A percentile compares a stretch with the other conserved stretches of the same genome.
These are phyloP conservation scores for Desmophyllum pertusum DNA, from an alignment of 92 coral and sea anemone genomes.

Conservation along the genomic window DNA sequence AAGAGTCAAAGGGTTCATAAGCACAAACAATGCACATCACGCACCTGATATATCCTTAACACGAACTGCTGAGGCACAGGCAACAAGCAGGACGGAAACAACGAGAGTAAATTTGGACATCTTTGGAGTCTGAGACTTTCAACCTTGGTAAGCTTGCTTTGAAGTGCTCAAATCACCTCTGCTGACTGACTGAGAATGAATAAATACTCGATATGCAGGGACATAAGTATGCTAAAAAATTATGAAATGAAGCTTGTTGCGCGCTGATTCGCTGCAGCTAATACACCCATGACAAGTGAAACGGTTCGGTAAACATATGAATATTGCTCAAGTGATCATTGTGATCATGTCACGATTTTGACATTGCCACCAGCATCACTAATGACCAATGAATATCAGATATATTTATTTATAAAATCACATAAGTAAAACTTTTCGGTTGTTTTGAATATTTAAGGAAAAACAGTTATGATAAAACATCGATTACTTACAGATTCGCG, in stretches of 20 bases:
- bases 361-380: too few relatives aligned
- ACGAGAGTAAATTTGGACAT: neutral
- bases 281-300: neutral
- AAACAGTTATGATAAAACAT: too few relatives aligned
- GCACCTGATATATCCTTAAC: neutral
- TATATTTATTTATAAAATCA: neutral
- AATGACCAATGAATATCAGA: too few relatives aligned
- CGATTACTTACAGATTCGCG: too few relatives aligned
- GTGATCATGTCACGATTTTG: neutral
- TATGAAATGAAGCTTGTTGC: neutral
- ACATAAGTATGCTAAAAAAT: neutral
- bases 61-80: neutral
- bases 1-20: too few relatives aligned
- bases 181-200: neutral
- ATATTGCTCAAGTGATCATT: neutral
- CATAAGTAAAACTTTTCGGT: too few relatives aligned
- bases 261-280: neutral
- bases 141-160: neutral
- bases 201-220: neutral
- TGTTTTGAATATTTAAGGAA: too few relatives aligned
- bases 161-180: neutral
- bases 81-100: neutral
- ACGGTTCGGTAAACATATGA: conserved; percentile 13
- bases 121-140: neutral
- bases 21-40: neutral